Conservation (phyloP, 2,113 vertebrate genomes). For the Microtus ochrogaster region DNA sequence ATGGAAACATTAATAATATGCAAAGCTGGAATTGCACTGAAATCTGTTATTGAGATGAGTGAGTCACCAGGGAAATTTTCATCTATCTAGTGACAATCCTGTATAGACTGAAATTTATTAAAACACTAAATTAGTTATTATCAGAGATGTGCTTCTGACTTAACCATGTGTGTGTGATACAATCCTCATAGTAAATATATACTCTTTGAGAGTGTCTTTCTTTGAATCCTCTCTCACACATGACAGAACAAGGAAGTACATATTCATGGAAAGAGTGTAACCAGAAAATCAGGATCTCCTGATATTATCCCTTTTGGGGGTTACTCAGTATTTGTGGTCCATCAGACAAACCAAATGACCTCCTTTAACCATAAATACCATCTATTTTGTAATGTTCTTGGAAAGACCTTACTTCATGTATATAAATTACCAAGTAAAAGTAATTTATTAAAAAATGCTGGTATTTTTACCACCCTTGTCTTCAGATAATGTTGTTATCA, state of each 20-base stretch:
- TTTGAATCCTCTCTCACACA: background rate
- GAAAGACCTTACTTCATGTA: background rate
- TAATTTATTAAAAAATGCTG: background rate
- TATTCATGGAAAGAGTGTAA: background rate
- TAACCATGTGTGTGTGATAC: background rate
- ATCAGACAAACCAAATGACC: background rate
- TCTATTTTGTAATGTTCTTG: background rate
- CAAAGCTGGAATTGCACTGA: background rate
- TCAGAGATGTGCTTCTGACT: background rate
- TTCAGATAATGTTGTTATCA: slow-evolving; percentile 28
- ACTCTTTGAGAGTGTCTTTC: background rate
- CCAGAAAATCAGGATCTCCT: background rate
- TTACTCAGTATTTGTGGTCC: background rate
- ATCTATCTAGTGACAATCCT: background rate
- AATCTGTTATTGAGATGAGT: background rate
- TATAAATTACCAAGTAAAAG: background rate
- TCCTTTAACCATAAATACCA: background rate
- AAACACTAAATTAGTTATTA: background rate
- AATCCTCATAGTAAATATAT: background rate
- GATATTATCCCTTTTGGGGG: background rate
- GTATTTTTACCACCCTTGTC: background rate
- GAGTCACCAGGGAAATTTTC: background rate
- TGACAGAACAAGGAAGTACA: background rate
- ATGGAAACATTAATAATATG: background rate
- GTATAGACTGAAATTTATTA: background rate